Base-by-base conservation (phyloP, 2,797 vertebrate genomes). In the Somateria mollissima region DNA sequence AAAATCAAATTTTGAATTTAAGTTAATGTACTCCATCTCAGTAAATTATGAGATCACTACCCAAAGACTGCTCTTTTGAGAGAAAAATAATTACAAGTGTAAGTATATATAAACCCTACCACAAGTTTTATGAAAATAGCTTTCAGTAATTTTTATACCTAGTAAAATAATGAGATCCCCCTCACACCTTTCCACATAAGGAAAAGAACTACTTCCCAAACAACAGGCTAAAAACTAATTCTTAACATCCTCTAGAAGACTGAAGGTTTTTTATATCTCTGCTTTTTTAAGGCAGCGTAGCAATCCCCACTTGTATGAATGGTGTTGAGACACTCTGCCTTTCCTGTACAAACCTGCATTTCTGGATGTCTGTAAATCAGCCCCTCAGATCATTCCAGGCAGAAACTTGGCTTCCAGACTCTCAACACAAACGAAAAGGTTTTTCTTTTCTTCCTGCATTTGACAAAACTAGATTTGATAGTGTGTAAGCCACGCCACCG, bases 381-480 rank as follows among this genome's bases (percentile, higher is more conserved):
- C 22, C 34, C 25, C 30, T 77, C 41, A 91, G 66, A 84, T 43
- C 6, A 3, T 74, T 92, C 65, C 88, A 91, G 92, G 87, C 82
- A 89, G 61, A 95, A 95, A 81, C 34, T 75, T 89, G 90, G 93
- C 94, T 62, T 90, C 47, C 54, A 89, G 56, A 51, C 47, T 58
- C 70, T 49, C 34, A 28, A 36, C 28, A 37, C 39, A 84, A 39
- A 85, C 80, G 60, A 86, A 65, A 67, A 86, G 39, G 86, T 25
- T 79, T 92, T 95, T 91, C 73, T 91, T 93, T 79, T 84, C 90
- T 90, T 94, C 77, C 72, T 86, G 62, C 32, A 6, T 75, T 71
- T 95, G 87, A 85, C 90, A 95, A 96, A 97, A 94, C 87, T 90
- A 60, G 77, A 84, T 90, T 88, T 71, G 91, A 77, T 74, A 49